Base-by-base conservation (phyloP, 1,140 invertebrate species). In the Drosophila busckii region DNA sequence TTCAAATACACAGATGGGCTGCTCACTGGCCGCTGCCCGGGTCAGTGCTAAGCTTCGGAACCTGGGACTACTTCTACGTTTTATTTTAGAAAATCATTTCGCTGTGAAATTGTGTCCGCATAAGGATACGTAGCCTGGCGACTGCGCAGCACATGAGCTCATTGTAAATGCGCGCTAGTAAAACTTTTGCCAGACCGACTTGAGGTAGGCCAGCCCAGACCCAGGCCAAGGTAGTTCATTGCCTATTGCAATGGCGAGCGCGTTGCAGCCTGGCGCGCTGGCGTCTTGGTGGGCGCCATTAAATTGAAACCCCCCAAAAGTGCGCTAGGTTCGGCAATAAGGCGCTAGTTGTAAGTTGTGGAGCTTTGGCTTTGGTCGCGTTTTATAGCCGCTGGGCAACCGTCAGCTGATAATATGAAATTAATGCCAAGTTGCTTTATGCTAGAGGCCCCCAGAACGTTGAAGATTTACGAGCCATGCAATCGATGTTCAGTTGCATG, bases 61-160 rank as follows among this genome's bases (percentile, higher is more conserved):
- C 40, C 40, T 45, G 56, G 44, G 38, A 49, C 34, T 38, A 37
- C 60, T 34, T 64, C n/a, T n/a, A n/a, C n/a, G n/a, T n/a, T n/a
- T n/a, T n/a, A n/a, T n/a, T n/a, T n/a, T 70, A 63, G 45, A 59
- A 83, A 82, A 82, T 82, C 64, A 83, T 82, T 83, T 83, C 37
- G 61, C 60, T 83, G 65, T 76, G 53, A 82, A 82, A 76, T 82
- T 82, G 70, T 76, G 76, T 83, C 53, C 76, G 75, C 60, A 54
- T 37, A 37, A 56, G 60, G 7, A 56, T 15, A 8, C 20, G 42
- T 13, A 13, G 13, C 7, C 9, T 28, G n/a, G 8, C 16, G 31
- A 28, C 54, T 34, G 58, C 37, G 22, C 9, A 52, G 60, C 64
- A 80, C 75, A 59, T 80, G 75, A 82, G 69, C 59, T 60, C 69